Evolutionary conservation across 2,113 vertebrate species (phyloP).

Genomic region (Platysternon megacephalum): DNA sequence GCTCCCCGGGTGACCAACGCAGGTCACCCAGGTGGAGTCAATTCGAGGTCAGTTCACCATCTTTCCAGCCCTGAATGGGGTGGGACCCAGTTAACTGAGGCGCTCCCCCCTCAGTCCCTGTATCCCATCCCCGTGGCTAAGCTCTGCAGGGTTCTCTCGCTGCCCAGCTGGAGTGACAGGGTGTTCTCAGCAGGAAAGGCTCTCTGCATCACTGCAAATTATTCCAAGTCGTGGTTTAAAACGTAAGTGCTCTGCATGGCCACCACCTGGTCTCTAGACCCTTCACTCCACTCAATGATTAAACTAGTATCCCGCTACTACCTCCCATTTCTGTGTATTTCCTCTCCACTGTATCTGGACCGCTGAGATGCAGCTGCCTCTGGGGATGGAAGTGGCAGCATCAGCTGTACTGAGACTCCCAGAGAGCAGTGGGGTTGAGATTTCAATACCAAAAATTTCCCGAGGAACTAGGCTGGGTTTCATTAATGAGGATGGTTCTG

Average conservation of each 20-base stretch:
- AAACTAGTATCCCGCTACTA: neutral
- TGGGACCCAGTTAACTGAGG: neutral
- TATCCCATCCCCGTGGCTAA: fast-evolving
- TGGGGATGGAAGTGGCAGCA: neutral
- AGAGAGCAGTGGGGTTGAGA: neutral
- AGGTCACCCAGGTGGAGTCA: neutral
- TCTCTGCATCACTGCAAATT: neutral
- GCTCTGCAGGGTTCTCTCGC: neutral
- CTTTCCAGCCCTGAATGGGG: neutral
- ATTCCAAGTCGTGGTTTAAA: neutral
- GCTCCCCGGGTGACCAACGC: too few relatives aligned
- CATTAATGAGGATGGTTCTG: neutral
- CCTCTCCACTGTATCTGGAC: neutral
- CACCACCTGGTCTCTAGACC: neutral
- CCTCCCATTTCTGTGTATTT: neutral
- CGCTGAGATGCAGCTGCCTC: neutral
- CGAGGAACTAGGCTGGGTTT: neutral
- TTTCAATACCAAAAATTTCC: neutral
- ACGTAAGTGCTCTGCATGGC: neutral
- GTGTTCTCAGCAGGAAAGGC: neutral
- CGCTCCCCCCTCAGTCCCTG: neutral
- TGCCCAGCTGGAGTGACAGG: neutral
- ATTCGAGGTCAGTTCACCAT: neutral
- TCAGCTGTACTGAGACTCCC: neutral
- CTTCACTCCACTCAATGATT: too few relatives aligned